Base-by-base conservation (phyloP, 53 echinoderm and acorn worm genomes). In the Mesocentrotus franciscanus region DNA sequence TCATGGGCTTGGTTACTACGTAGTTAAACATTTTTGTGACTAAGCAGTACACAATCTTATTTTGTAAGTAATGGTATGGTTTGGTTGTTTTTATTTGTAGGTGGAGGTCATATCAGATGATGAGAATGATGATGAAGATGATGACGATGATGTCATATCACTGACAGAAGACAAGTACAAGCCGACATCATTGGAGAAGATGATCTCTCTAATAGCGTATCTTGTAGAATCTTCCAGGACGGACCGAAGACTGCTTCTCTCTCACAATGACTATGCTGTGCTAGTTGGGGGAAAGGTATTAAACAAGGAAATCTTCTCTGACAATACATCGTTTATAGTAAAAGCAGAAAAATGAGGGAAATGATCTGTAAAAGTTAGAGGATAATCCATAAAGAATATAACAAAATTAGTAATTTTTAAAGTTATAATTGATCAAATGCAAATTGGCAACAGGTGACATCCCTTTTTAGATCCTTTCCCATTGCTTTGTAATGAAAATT, bases 51-150 rank as follows among this genome's bases (percentile, higher is more conserved):
- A 72, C 26, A 72, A n/a, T 72, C 0, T 17, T 72, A 72, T n/a
- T n/a, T 10, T n/a, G 4, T 72, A n/a, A n/a, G 10, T n/a, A 64
- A 64, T 64, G 1, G 26, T 34, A 78, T 78, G 0, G 78, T 55
- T 11, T 85, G 8, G 49, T 15, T 85, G 56, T 85, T 39, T 30
- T 11, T 9, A 0, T 30, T 24, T 91, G 33, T 96, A 98, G 98
- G 97, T 97, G 8, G 98, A 96, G 81, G 97, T 97, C 8, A 95
- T 98, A 12, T 98, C 98, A 0, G 98, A 98, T 93, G 98, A 98
- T 70, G 98, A 98, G 66, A 97, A 98, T 71, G 98, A 98, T 90
- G 98, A 98, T 89, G 98, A 98, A 85, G 98, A 98, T n/a, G 98
- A 98, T 75, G 98, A 98, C 34, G 98, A 98, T 95, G 98, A 98